These are phyloP conservation scores for Liodrosophila aerea DNA, from an alignment of 2,888 invertebrate genomes.

Conservation along the genomic window DNA sequence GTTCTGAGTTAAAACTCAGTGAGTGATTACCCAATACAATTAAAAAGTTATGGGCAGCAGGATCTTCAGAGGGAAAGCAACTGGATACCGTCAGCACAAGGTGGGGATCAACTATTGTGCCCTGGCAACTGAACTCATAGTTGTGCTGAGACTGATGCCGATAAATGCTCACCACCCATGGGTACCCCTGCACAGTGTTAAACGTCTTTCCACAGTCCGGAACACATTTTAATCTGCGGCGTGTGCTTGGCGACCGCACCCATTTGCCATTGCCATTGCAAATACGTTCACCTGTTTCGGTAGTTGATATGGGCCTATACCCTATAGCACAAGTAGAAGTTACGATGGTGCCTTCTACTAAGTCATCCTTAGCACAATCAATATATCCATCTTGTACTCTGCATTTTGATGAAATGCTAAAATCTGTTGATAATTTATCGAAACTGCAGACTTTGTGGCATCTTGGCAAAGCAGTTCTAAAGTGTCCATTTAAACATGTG, in stretches of 20 bases:
- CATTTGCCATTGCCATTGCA: slow-evolving; percentile 62
- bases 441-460: no score
- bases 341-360: no score
- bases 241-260: slow-evolving; percentile 16
- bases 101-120: slow-evolving; percentile 31
- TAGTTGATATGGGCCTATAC: accelerated
- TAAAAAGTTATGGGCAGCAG: neutral
- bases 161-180: slow-evolving; percentile 73
- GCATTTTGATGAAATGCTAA: no score
- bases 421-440: no score
- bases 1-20: slow-evolving; percentile 4
- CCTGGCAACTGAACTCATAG: slow-evolving; percentile 27
- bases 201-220: slow-evolving; percentile 67
- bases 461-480: neutral
- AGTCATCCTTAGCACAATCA: no score
- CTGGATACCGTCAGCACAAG: slow-evolving; percentile 13
- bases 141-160: accelerated
- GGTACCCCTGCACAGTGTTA: slow-evolving; percentile 37
- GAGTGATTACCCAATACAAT: slow-evolving; percentile 31
- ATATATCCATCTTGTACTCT: no score
- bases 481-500: slow-evolving; percentile 24
- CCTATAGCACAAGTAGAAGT: no score
- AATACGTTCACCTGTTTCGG: neutral
- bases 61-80: slow-evolving; percentile 11
- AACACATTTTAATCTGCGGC: slow-evolving; percentile 43